Percentiles rank a stretch among this genome's conserved stretches.
Conservation (phyloP, 2,888 invertebrate genomes). For the Nycteola revayana region DNA sequence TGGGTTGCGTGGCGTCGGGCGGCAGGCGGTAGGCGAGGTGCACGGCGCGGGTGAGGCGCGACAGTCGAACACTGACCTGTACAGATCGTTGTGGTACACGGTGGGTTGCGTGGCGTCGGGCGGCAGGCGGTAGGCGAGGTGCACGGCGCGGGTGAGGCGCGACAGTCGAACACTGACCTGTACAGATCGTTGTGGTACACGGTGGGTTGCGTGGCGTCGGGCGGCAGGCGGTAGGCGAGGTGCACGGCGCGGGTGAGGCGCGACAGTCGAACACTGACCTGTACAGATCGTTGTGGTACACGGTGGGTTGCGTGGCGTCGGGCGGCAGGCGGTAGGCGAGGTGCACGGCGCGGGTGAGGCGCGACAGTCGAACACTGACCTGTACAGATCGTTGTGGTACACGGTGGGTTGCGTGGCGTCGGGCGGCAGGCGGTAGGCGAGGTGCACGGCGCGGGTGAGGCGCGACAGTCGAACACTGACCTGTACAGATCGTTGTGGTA, state of each 20-base stretch:
- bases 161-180: constrained; percentile 75
- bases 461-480: constrained; percentile 70
- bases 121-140: constrained; percentile 88
- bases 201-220: constrained; percentile 88
- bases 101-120: constrained; percentile 89
- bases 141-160: constrained; percentile 84
- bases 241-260: constrained; percentile 83
- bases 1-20: constrained; percentile 88
- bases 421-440: constrained; percentile 89
- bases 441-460: constrained; percentile 83
- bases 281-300: constrained; percentile 86
- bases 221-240: constrained; percentile 89
- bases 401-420: constrained; percentile 89
- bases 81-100: constrained; percentile 87
- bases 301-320: constrained; percentile 88
- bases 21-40: constrained; percentile 88
- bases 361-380: constrained; percentile 80
- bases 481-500: constrained; percentile 85
- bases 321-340: constrained; percentile 89
- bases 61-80: constrained; percentile 48
- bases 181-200: constrained; percentile 84
- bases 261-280: constrained; percentile 66
- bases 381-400: constrained; percentile 81
- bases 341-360: constrained; percentile 84
- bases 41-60: constrained; percentile 84